Evolutionary conservation across 2,113 vertebrate species (phyloP).

Genomic region (Narcine bancroftii): DNA sequence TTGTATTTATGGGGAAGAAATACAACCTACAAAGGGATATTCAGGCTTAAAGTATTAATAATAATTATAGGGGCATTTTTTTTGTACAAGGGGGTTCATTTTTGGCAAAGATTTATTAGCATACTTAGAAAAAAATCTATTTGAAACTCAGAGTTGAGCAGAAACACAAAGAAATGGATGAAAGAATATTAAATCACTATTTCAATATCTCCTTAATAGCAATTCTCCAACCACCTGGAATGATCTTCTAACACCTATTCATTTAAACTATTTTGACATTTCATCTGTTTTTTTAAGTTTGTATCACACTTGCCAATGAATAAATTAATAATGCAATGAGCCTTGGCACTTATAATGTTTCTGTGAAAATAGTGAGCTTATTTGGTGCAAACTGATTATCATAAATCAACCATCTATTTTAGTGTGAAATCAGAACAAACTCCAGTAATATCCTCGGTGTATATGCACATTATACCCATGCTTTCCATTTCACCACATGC

Average conservation of each 20-base stretch:
- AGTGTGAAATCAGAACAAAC: not conserved
- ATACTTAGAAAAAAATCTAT: not conserved
- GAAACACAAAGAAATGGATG: not conserved
- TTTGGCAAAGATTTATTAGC: not conserved
- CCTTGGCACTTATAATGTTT: not conserved
- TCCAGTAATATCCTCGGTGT: not conserved
- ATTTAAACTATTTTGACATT: not conserved
- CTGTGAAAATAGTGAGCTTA: not conserved
- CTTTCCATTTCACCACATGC: not conserved
- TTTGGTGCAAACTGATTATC: not conserved
- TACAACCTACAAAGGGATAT: not conserved
- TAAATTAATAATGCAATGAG: not conserved
- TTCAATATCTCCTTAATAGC: not conserved
- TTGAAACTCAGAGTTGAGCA: not conserved
- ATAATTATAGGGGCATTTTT: not conserved
- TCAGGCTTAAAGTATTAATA: not conserved
- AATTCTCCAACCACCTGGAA: not conserved
- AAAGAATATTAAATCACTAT: not conserved
- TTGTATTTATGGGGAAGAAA: not conserved
- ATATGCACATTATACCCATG: not conserved
- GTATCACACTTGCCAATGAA: not conserved
- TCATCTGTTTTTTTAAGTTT: not conserved
- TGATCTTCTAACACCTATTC: not conserved
- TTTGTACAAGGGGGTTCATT: not conserved
- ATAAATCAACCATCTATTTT: not conserved